phyloP scores from a whole-genome alignment of 2,888 invertebrate species.

The Dysmachus trigonus region DNA sequence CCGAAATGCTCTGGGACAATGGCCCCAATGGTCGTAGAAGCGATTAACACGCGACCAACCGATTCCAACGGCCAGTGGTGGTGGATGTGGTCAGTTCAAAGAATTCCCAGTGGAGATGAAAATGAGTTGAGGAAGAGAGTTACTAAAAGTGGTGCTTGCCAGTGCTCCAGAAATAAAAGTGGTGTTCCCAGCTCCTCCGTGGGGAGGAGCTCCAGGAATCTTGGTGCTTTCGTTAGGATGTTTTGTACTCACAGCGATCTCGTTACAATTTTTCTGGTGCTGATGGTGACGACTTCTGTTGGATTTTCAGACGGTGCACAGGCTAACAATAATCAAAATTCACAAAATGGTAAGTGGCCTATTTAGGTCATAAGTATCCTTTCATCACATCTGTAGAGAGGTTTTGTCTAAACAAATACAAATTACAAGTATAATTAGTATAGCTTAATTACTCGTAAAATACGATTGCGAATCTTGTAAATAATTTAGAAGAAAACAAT shows the following conservation, averaged over 20 bases:
- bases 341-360: neutral
- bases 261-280: neutral
- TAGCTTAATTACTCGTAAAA: too few relatives aligned
- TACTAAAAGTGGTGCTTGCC: slow-evolving; percentile 25
- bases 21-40: slow-evolving; percentile 6
- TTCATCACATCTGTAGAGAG: neutral
- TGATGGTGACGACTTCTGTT: neutral
- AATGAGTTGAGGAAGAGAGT: neutral
- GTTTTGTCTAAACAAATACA: neutral
- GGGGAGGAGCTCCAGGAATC: neutral
- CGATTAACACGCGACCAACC: neutral
- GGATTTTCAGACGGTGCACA: neutral
- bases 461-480: too few relatives aligned
- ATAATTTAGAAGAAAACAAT: neutral
- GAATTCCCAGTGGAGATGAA: neutral
- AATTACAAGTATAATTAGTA: too few relatives aligned
- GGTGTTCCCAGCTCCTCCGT: neutral
- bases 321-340: neutral
- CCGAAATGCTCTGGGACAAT: slow-evolving; percentile 23
- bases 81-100: slow-evolving; percentile 26
- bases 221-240: slow-evolving; percentile 15
- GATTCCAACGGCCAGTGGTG: neutral
- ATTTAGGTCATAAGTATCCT: neutral
- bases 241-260: neutral
- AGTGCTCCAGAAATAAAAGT: neutral